Conservation (phyloP, 2,113 vertebrate genomes). For the Crotalus horridus region DNA sequence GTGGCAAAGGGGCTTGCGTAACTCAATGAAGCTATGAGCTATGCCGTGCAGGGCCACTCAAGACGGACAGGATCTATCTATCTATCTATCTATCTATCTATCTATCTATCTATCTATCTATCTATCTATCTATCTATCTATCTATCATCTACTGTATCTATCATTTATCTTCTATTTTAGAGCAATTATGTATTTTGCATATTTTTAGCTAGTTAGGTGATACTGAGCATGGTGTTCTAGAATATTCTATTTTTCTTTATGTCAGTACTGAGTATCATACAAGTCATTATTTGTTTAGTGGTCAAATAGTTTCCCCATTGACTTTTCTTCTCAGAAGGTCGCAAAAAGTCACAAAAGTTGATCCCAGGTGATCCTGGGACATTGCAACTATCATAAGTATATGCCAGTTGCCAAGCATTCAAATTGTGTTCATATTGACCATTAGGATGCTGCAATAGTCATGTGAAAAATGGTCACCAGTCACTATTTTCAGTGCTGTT, state of each 20-base stretch:
- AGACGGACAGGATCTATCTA: no score
- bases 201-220: not conserved
- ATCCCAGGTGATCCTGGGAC: not conserved
- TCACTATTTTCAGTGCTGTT: not conserved
- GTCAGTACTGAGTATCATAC: not conserved
- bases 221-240: not conserved
- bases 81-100: no score
- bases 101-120: no score
- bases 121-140: no score
- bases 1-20: no score
- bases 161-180: not conserved
- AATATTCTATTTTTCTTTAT: not conserved
- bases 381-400: no score
- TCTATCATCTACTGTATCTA: no score
- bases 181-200: not conserved
- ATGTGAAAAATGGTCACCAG: not conserved
- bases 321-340: not conserved
- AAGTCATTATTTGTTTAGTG: not conserved
- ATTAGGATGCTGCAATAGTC: not conserved
- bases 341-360: not conserved
- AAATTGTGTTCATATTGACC: not conserved
- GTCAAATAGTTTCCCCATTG: not conserved
- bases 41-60: no score
- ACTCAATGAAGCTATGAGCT: no score
- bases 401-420: not conserved